Evolutionary conservation across 2,797 vertebrate genomes (phyloP), one percentile per base, ranked within the genome.

Genomic region (Simalia tracyae): DNA sequence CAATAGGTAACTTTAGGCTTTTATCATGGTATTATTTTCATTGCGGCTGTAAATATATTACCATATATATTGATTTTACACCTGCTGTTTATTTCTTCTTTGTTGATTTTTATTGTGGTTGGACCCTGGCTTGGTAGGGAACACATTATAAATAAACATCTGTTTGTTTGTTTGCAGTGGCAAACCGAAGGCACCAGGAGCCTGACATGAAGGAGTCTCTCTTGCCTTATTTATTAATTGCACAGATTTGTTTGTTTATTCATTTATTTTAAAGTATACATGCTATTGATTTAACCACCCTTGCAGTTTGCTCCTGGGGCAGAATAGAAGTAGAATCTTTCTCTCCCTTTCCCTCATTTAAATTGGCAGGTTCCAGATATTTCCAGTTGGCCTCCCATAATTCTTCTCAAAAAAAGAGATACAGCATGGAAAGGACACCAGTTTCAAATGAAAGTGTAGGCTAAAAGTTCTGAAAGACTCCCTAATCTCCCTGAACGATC

Each of bases 361-460:
- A 19, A 7, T 36, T 4, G 17, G 92, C 14, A 63, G 50, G 36
- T 5, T 91, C 14, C 90, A 19, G 68, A 4, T 93, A 2, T 92
- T 92, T 84, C 76, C 93, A 42, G 36, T 76, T 76, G 6, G 8
- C 7, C 36, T 42, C 7, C 15, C 31, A 19, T 72, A 36, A 54
- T 54, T 94, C 94, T 92, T 93, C 66, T 86, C 91, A 91, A 93
- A 91, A 92, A 95, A 96, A 94, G 46, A 86, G 46, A 66, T 0
- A 28, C 0, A 85, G 57, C 17, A 72, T 93, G 92, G 92, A 68
- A 86, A 85, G 93, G 86, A 24, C 56, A 92, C 93, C 91, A 88
- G 88, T 96, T 96, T 95, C 95, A 95, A 91, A 96, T 91, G 93
- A 94, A 95, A 96, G 87, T 93, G 92, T 91, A 95, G 95, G 95